Base-by-base conservation (phyloP, 2,113 vertebrate genomes). In the Chloropsis hardwickii region DNA sequence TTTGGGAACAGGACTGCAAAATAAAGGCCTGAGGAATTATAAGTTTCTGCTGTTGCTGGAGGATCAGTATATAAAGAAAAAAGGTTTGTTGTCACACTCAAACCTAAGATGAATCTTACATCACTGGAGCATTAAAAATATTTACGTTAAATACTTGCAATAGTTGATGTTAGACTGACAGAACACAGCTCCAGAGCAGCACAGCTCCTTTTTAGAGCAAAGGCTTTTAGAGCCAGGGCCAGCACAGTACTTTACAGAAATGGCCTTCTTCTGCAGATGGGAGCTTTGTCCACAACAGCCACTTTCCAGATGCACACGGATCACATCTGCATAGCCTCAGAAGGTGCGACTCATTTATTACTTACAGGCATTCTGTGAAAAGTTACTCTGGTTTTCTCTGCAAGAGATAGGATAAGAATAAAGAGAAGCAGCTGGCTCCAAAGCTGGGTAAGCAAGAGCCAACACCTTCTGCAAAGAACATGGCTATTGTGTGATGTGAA, bases 1-100 rank as follows among this genome's bases (percentile, higher is more conserved):
- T 57, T 62, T 86, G 45, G 24, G 29, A 83, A 76, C 11, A 37
- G 22, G 28, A 56, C 27, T 65, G 15, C 10, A 88, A 70, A 87
- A 70, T 29, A 47, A 29, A 5, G 0, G 12, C 57, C 50, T 77
- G 22, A 5, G 12, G 5, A 31, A 56, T 31, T 48, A 0, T 8
- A 39, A 28, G 3, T 23, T 66, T n/a, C 4, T 48, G 35, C 9
- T 65, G 39, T 31, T 78, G 21, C 35, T 91, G 24, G 31, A 81
- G 24, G 44, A 70, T 27, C 1, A 53, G 22, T 1, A 28, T 4
- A 19, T 14, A 80, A 58, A 65, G 14, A 65, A 51, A 39, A 67
- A 17, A 56, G 4, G 29, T 23, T 2, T 45, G 21, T 5, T 25
- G 12, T 53, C 62, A 47, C 9, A 35, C 7, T 65, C 12, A 21